Base-by-base conservation (phyloP, 2,797 vertebrate genomes). In the Centroberyx gerrardi region DNA sequence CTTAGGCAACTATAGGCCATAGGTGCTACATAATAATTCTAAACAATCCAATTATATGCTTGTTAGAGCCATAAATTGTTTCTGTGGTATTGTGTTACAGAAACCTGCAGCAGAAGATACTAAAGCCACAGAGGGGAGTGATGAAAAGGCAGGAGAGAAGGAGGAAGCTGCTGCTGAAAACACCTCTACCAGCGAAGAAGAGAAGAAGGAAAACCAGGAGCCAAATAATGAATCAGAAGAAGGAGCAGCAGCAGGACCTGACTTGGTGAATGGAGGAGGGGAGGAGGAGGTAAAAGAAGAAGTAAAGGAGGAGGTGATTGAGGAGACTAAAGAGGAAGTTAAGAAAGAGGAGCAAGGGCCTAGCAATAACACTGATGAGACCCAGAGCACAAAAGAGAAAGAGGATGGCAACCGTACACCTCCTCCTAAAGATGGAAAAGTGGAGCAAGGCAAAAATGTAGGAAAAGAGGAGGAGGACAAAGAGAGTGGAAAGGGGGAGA, bases 111-210 rank as follows among this genome's bases (percentile, higher is more conserved):
- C 90, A 15, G 86, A 88, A 38, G 87, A 61, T 18, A 81, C 82
- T 78, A 95, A 96, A 85, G 87, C 75, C 2, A 74, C 88, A 69
- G 95, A 92, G 17, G 95, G 94, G 52, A 95, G 94, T 85, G 85
- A 87, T 54, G 78, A 88, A 69, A 74, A 67, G 18, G 38, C 27
- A 46, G 68, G 12, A 28, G 65, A 75, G 88, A 94, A 94, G 0
- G 86, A 94, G 12, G 94, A 95, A 18, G 91, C 91, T 91, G 93
- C 62, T 13, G 46, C 64, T 60, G 72, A 85, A 65, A 75, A 77
- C 44, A n/a, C 44, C 6, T 72, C 54, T 0, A 5, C 60, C 4
- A 40, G 15, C 1, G 65, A 60, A 65, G 83, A 83, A 15, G 78
- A 80, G 28, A 29, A 55, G 1, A 38, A 72, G 18, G 81, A 84